A percentile compares a stretch with the other conserved stretches of the same genome.
These are phyloP conservation scores for Parnassius mnemosyne DNA, from an alignment of 2,888 invertebrate genomes.

Conservation along the genomic window DNA sequence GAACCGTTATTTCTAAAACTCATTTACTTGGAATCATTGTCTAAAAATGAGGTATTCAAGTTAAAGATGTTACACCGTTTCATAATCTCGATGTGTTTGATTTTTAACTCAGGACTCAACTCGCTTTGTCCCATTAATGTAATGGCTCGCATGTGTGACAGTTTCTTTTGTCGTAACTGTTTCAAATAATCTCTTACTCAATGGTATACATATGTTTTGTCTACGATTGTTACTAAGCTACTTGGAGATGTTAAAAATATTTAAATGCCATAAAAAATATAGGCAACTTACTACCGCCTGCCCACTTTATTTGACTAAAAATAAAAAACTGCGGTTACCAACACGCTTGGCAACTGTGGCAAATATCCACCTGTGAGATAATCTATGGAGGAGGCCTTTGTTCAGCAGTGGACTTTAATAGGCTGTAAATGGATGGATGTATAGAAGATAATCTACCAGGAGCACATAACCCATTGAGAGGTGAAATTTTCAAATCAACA, in stretches of 20 bases:
- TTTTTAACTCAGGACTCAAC: neutral
- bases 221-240: constrained; percentile 1
- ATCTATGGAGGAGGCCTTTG: too few relatives aligned
- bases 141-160: constrained; percentile 9
- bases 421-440: too few relatives aligned
- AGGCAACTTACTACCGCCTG: neutral
- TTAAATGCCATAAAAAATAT: neutral
- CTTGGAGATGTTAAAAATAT: neutral
- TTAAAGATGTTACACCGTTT: neutral
- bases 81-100: constrained; percentile 6
- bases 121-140: neutral
- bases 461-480: too few relatives aligned
- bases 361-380: too few relatives aligned
- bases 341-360: too few relatives aligned
- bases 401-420: too few relatives aligned
- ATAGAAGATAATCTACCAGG: too few relatives aligned
- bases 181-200: neutral
- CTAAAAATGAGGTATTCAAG: neutral
- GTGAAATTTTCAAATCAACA: too few relatives aligned
- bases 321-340: too few relatives aligned
- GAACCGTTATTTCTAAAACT: too few relatives aligned
- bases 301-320: too few relatives aligned
- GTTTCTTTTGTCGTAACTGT: neutral
- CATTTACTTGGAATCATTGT: too few relatives aligned
- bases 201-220: constrained; percentile 10